phyloP scores from a whole-genome alignment of 1,140 invertebrate genomes.

The Tetragonula clypearis region DNA sequence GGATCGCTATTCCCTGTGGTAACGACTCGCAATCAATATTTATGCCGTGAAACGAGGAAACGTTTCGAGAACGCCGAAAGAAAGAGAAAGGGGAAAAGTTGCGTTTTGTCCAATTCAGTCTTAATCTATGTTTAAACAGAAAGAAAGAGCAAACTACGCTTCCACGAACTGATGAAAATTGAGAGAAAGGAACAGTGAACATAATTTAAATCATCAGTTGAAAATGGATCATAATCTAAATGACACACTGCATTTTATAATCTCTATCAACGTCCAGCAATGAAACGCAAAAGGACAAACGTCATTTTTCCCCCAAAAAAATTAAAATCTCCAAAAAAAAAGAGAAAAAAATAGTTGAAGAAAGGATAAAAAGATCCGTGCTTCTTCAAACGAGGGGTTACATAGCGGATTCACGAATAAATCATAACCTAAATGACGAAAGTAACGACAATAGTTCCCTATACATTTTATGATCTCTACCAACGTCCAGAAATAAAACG shows the following conservation, averaged over 20 bases:
- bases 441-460: neutral
- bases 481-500: neutral
- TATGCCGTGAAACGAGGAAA: conserved; percentile 13
- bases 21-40: conserved; percentile 15
- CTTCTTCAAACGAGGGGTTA: neutral
- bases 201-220: neutral
- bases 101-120: neutral
- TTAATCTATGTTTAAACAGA: neutral
- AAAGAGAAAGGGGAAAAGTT: conserved; percentile 9
- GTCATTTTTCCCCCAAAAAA: too few relatives aligned
- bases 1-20: neutral
- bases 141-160: too few relatives aligned
- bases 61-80: neutral
- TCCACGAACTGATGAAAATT: neutral
- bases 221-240: conserved; percentile 5
- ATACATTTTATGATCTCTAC: neutral
- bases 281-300: neutral
- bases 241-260: neutral
- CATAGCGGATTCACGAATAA: conserved; percentile 42
- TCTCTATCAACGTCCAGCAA: neutral
- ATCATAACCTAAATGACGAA: too few relatives aligned
- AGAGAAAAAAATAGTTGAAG: too few relatives aligned
- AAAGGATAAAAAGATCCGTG: neutral
- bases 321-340: neutral
- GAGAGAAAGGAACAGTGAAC: neutral